Evolutionary conservation across 1,140 invertebrate species (phyloP).

Genomic region (Brachionus sp.): DNA sequence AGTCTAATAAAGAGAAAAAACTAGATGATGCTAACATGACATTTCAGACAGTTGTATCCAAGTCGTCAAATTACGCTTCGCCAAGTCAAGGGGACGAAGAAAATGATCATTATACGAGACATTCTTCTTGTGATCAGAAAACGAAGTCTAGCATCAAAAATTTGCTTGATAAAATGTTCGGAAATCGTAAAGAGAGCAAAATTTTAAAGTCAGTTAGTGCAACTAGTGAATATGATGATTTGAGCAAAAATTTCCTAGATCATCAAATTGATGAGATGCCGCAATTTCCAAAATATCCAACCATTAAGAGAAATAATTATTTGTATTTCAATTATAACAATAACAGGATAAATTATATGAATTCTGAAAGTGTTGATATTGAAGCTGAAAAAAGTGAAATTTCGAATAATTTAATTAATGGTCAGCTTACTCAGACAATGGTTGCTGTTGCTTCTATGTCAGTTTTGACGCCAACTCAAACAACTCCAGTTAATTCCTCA

Average conservation of each 20-base stretch:
- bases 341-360: slow-evolving; percentile 37
- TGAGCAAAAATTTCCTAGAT: slow-evolving; percentile 20
- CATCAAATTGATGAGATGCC: background rate
- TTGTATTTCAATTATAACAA: slow-evolving; percentile 45
- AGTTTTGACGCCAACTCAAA: background rate
- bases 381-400: background rate
- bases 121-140: background rate
- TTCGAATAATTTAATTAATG: background rate
- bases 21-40: background rate
- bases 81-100: slow-evolving; percentile 12
- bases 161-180: background rate
- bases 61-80: background rate
- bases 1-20: background rate
- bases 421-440: background rate
- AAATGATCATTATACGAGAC: background rate
- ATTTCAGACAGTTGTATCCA: slow-evolving; percentile 13
- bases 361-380: background rate
- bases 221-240: slow-evolving; percentile 22
- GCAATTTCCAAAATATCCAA: slow-evolving; percentile 8
- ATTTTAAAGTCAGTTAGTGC: background rate
- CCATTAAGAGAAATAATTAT: slow-evolving; percentile 42
- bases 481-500: background rate
- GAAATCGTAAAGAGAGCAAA: background rate
- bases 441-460: background rate
- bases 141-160: background rate